Conservation (phyloP, 2,113 vertebrate species). For the Elaphurus davidianus region DNA sequence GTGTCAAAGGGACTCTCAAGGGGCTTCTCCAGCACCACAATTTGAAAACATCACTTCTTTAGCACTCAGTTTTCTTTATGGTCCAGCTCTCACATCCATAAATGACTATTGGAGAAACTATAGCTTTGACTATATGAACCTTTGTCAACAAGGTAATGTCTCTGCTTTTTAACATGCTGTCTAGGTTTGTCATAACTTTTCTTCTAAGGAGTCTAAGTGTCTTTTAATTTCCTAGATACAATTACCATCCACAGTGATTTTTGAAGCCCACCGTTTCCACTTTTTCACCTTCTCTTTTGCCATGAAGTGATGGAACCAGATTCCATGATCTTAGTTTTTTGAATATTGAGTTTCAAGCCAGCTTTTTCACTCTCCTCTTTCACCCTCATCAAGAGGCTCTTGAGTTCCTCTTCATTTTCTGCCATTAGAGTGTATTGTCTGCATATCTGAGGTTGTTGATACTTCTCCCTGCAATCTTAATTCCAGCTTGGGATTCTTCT, state of each 20-base stretch:
- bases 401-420: not conserved
- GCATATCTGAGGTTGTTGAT: not conserved
- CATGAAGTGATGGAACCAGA: not conserved
- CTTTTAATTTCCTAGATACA: not conserved
- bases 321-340: not conserved
- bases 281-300: not conserved
- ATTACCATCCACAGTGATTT: not conserved
- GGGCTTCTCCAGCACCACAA: not conserved
- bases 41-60: not conserved
- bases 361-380: not conserved
- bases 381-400: not conserved
- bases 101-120: not conserved
- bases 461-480: not conserved
- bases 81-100: not conserved
- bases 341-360: not conserved
- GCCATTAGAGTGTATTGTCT: not conserved
- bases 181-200: not conserved
- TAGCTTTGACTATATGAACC: not conserved
- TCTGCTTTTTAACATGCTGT: not conserved
- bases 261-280: not conserved
- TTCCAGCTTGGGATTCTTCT: not conserved
- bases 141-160: not conserved
- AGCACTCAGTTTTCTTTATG: not conserved
- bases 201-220: not conserved
- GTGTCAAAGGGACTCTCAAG: not conserved